Conservation (phyloP, 2,888 invertebrate species). For the Cosmorhoe ocellata region DNA sequence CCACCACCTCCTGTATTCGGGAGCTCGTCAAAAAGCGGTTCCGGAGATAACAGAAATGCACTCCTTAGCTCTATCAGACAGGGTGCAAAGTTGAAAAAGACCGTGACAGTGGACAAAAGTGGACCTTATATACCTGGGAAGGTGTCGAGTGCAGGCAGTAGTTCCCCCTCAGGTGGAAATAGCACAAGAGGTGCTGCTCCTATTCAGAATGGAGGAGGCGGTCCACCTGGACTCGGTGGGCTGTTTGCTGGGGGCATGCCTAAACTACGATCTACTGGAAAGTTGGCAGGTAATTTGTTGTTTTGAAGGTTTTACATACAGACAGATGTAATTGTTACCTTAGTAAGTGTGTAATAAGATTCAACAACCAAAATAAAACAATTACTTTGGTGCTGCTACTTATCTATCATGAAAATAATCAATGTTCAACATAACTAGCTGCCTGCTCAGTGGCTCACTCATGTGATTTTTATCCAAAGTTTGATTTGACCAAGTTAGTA, state of each 20-base stretch:
- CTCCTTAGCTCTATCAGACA: conserved; percentile 92
- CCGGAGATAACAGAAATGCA: conserved; percentile 85
- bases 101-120: conserved; percentile 95
- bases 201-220: conserved; percentile 66
- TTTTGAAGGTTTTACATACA: no score
- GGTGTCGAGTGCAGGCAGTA: conserved; percentile 56
- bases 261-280: conserved; percentile 88
- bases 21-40: conserved; percentile 68
- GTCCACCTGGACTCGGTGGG: conserved; percentile 83
- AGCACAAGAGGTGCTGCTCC: conserved; percentile 58
- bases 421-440: no score
- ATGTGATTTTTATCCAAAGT: no score
- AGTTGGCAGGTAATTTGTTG: conserved; percentile 60
- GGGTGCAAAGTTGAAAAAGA: conserved; percentile 91
- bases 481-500: no score
- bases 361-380: no score
- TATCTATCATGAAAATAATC: no score
- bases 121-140: conserved; percentile 89
- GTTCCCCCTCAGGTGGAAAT: conserved; percentile 57
- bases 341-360: no score
- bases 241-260: conserved; percentile 93
- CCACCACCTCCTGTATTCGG: conserved; percentile 79
- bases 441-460: no score
- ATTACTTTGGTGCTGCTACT: no score
- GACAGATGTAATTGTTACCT: no score